Conservation (phyloP, 2,113 vertebrate species). For the Pterocles orientalis region DNA sequence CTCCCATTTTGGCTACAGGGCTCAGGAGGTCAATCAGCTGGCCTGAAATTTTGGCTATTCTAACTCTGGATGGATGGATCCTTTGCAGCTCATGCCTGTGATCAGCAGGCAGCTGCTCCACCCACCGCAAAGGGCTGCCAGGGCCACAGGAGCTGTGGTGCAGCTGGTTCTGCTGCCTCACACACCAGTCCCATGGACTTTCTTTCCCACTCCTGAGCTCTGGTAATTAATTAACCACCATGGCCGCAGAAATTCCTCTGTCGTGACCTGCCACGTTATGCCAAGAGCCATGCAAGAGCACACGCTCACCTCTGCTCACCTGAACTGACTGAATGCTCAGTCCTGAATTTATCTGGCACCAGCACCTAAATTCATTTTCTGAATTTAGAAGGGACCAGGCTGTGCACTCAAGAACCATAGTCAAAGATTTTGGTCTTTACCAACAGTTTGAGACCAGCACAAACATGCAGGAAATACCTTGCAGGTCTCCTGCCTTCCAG, state of each 20-base stretch:
- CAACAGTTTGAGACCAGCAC: neutral
- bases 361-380: neutral
- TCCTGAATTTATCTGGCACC: neutral
- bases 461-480: neutral
- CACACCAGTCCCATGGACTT: neutral
- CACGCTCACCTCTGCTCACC: neutral
- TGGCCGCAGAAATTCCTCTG: neutral
- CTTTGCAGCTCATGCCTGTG: neutral
- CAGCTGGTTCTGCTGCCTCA: neutral
- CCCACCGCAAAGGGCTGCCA: neutral
- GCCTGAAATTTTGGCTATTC: neutral
- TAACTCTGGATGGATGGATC: neutral
- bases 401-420: neutral
- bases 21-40: neutral
- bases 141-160: rapidly evolving
- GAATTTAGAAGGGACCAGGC: neutral
- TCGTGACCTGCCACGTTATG: neutral
- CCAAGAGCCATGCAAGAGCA: rapidly evolving
- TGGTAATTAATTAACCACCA: neutral
- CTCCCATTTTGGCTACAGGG: neutral
- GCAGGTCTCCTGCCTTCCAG: neutral
- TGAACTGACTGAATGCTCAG: neutral
- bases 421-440: neutral
- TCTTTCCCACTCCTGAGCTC: neutral
- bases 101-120: neutral